Evolutionary conservation across 2,888 invertebrate genomes (phyloP).

Genomic region (Apeira syringaria): DNA sequence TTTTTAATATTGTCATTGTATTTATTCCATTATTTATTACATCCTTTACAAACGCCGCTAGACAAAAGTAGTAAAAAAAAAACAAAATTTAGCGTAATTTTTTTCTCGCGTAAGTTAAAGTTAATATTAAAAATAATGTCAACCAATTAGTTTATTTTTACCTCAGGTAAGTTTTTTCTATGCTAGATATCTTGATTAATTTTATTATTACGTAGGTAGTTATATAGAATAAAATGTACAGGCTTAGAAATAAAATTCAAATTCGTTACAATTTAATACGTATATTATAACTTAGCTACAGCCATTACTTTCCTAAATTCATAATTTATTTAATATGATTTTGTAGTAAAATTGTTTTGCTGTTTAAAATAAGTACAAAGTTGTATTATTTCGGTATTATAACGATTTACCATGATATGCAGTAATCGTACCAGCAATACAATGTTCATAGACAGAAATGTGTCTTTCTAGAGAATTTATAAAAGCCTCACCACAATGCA

Average conservation of each 20-base stretch:
- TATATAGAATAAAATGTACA: conserved; percentile 49
- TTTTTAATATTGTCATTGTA: conserved; percentile 81
- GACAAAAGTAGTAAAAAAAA: conserved; percentile 60
- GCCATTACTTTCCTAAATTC: conserved; percentile 5
- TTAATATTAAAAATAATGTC: conserved; percentile 35
- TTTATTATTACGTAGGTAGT: conserved; percentile 42
- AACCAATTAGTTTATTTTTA: conserved; percentile 36
- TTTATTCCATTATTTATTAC: conserved; percentile 71
- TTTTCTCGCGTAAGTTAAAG: conserved; percentile 40
- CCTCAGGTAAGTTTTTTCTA: conserved; percentile 48
- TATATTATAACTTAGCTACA: conserved; percentile 40
- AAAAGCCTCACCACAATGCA: too few species aligned
- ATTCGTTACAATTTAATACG: conserved; percentile 52
- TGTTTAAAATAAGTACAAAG: too few species aligned
- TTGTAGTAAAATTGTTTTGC: too few species aligned
- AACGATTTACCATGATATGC: too few species aligned
- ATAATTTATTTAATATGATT: neutral
- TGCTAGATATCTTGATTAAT: conserved; percentile 33
- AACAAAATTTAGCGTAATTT: conserved; percentile 54
- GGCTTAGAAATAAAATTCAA: conserved; percentile 55
- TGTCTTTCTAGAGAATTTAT: too few species aligned
- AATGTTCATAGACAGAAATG: too few species aligned
- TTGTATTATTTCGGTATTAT: too few species aligned
- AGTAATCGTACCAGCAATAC: too few species aligned
- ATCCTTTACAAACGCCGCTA: conserved; percentile 73